Base-by-base conservation (phyloP, 2,888 invertebrate species). In the Hesperia comma region DNA sequence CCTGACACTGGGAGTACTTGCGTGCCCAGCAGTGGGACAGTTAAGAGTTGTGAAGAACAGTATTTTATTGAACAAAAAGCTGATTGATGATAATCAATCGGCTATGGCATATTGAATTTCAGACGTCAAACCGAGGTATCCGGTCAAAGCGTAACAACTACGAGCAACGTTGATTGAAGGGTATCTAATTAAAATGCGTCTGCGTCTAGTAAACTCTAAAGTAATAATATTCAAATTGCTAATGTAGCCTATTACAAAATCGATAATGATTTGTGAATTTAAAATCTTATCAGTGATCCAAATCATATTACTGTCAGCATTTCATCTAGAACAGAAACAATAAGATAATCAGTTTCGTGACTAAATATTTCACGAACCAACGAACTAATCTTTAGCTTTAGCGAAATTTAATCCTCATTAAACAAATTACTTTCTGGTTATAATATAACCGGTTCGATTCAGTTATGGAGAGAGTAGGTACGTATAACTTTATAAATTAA, bases 361-460 rank as follows among this genome's bases (percentile, higher is more conserved):
- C 17, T 8, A 49, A 49, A 49, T 49, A 17, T 17, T 46, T 26
- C 0, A 37, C 12, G 17, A 46, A 17, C 17, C 7, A 46, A 46
- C 14, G 19, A 49, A 49, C 19, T 49, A 49, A 49, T 49, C 49
- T 49, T 49, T 49, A 49, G 49, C 49, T 49, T 49, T 49, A 49
- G 49, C 49, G 19, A 49, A 49, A 19, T 49, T 49, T 49, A 49
- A 49, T 49, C 49, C 49, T 19, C 17, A 17, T 46, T 19, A 8
- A 46, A 49, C 49, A 49, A 49, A 49, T 49, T 19, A 49, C 19
- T 46, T 32, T 26, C 32, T 32, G 32, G 8, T 8, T 10, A 15
- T 6, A 6, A 12, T 26, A 26, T 26, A 49, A 49, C 49, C 49
- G 49, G 49, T 49, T 49, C 19, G 10, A 49, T 49, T 49, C 19